Evolutionary conservation across 2,888 invertebrate species (phyloP).

Genomic region (Aromia moschata): DNA sequence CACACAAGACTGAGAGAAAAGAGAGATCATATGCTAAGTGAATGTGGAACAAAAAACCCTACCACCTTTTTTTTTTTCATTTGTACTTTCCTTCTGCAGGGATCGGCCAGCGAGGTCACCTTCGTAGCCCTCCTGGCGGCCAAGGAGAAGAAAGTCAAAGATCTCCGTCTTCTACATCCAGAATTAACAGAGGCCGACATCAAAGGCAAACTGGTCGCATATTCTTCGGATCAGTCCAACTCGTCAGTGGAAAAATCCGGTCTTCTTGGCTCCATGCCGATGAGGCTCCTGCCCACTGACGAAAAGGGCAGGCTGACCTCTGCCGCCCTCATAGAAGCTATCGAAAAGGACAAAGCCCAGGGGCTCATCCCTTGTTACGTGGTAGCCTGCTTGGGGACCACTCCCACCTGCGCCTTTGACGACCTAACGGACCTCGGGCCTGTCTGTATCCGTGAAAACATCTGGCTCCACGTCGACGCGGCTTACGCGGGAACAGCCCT

Average conservation of each 20-base stretch:
- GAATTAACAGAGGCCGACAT: constrained; percentile 72
- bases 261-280: constrained; percentile 80
- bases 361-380: constrained; percentile 92
- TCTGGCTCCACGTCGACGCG: constrained; percentile 97
- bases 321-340: constrained; percentile 72
- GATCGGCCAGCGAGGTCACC: constrained; percentile 91
- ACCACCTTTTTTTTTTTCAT: too few relatives aligned
- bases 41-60: too few relatives aligned
- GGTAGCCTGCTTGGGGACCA: constrained; percentile 76
- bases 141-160: constrained; percentile 74
- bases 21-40: too few relatives aligned
- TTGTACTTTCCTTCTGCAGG: constrained; percentile 71
- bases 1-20: too few relatives aligned
- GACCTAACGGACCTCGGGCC: constrained; percentile 86
- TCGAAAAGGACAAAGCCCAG: constrained; percentile 77
- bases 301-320: constrained; percentile 75
- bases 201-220: constrained; percentile 79
- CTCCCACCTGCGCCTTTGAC: constrained; percentile 88
- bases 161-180: constrained; percentile 68
- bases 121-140: constrained; percentile 84
- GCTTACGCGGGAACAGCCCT: constrained; percentile 96
- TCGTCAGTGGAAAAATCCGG: constrained; percentile 91
- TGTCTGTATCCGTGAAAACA: constrained; percentile 75
- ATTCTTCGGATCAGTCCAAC: constrained; percentile 88
- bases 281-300: constrained; percentile 77